Evolutionary conservation across 1,140 invertebrate species (phyloP).

Genomic region (Phymorhynchus buccinoides): DNA sequence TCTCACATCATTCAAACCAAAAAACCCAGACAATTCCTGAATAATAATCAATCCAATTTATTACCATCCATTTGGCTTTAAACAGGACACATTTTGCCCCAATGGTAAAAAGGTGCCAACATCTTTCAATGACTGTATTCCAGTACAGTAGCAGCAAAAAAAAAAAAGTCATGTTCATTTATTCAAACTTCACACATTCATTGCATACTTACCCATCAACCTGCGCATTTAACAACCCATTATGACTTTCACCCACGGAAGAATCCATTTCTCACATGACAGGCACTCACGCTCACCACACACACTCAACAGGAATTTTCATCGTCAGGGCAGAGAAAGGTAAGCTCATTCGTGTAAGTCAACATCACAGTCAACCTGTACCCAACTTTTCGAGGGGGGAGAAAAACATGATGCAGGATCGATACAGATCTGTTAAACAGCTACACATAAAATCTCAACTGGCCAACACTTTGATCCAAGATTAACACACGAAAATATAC

Average conservation of each 20-base stretch:
- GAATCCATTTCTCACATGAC: neutral
- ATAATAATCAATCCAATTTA: neutral
- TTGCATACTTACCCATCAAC: neutral
- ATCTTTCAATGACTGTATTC: neutral
- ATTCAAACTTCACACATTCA: neutral
- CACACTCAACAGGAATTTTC: neutral
- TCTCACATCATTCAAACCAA: neutral
- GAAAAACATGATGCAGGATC: neutral
- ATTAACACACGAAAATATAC: neutral
- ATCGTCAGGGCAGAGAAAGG: neutral
- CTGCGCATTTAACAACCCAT: neutral
- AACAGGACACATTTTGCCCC: neutral
- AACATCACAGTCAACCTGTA: neutral
- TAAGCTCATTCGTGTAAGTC: neutral
- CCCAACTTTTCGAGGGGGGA: neutral
- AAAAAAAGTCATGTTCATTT: neutral
- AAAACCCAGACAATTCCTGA: neutral
- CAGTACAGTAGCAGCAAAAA: neutral
- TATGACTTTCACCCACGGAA: neutral
- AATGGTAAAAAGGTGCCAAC: neutral
- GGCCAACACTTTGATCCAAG: neutral
- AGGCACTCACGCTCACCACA: neutral
- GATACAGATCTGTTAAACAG: neutral
- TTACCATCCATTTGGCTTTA: slow-evolving; percentile 3
- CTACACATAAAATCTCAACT: neutral